Evolutionary conservation across 1,140 invertebrate species (phyloP).

Genomic region (Amyelois transitella): DNA sequence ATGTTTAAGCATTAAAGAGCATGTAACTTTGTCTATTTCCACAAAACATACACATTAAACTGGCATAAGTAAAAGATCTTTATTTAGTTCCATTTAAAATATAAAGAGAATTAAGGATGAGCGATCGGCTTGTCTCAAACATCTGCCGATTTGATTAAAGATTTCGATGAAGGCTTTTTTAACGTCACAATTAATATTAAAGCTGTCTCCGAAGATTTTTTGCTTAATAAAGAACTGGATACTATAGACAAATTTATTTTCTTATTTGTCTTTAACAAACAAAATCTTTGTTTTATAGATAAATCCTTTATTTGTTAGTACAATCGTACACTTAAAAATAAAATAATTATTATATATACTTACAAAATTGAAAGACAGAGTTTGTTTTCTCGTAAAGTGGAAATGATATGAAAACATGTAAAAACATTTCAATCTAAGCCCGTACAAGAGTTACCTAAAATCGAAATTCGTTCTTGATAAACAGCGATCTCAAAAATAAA

Average conservation of each 20-base stretch:
- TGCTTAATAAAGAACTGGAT: not conserved
- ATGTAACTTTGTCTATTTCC: too few species aligned
- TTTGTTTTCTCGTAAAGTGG: too few species aligned
- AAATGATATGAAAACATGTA: too few species aligned
- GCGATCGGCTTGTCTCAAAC: constrained; percentile 1
- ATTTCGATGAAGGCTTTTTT: constrained; percentile 7
- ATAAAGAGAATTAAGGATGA: not conserved
- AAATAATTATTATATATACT: too few species aligned
- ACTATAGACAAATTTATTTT: not conserved
- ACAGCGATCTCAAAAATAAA: not conserved
- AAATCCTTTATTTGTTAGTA: too few species aligned
- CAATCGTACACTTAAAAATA: too few species aligned
- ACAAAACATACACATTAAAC: too few species aligned
- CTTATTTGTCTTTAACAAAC: too few species aligned
- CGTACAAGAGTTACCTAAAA: not conserved
- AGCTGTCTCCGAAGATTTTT: not conserved
- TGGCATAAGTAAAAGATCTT: too few species aligned
- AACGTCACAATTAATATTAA: constrained; percentile 1
- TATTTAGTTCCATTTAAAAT: not conserved
- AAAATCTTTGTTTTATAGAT: too few species aligned
- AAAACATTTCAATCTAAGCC: not conserved
- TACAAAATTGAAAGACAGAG: too few species aligned
- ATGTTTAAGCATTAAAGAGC: too few species aligned
- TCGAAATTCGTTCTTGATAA: not conserved
- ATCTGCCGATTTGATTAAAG: constrained; percentile 9